Percentiles rank a stretch among this genome's conserved stretches.
phyloP scores from a whole-genome alignment of 2,113 vertebrate genomes.

The Sturnus vulgaris region DNA sequence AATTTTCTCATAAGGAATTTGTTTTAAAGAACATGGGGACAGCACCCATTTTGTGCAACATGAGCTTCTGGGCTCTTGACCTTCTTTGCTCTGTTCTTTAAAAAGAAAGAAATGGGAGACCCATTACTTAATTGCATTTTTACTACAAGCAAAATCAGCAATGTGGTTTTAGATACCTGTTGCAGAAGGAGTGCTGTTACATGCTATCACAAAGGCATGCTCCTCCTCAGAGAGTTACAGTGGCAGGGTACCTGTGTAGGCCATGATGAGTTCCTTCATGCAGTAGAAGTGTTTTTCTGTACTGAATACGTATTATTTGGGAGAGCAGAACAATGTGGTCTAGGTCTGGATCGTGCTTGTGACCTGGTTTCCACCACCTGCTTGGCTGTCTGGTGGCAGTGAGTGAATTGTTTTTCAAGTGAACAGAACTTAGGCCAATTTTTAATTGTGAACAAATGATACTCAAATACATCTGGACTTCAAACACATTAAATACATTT shows the following conservation, averaged over 20 bases:
- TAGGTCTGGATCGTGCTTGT: background rate
- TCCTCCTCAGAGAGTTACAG: background rate
- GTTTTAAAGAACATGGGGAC: background rate
- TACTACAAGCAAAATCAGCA: background rate
- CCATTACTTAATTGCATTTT: background rate
- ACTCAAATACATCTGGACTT: background rate
- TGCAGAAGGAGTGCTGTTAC: background rate
- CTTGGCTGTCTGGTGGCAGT: background rate
- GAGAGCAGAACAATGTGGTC: background rate
- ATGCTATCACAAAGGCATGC: background rate
- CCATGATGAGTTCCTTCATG: background rate
- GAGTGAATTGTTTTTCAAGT: background rate
- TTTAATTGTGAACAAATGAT: background rate
- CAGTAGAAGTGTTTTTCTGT: background rate
- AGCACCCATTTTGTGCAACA: rapidly evolving
- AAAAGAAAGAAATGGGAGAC: background rate
- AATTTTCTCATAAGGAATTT: rapidly evolving
- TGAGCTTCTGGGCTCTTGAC: background rate
- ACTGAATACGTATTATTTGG: rapidly evolving
- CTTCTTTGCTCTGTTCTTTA: background rate
- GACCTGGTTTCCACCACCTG: background rate
- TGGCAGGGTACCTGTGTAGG: background rate
- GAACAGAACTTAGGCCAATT: background rate
- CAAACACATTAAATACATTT: background rate
- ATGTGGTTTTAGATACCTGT: background rate